Percentiles rank a stretch among this genome's conserved stretches.
Evolutionary conservation across 2,113 vertebrate genomes (phyloP).

Genomic region (Sapayoa aenigma): DNA sequence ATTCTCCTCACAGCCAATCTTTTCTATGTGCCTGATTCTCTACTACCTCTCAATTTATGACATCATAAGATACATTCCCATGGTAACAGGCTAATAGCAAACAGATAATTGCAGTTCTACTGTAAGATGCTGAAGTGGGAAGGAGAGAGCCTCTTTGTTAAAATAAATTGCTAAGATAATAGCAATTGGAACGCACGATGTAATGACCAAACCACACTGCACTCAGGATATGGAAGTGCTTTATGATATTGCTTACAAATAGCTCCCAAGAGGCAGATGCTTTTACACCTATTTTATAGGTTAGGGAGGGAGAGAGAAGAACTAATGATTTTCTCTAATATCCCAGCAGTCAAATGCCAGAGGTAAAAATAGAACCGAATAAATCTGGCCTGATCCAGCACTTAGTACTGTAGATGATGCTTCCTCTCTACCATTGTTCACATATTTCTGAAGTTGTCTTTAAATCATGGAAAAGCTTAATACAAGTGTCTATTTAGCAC

Average conservation of each 20-base stretch:
- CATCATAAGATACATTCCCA: neutral
- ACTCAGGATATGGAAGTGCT: neutral
- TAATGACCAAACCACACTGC: neutral
- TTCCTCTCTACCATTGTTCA: neutral
- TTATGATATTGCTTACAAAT: neutral
- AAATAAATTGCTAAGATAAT: constrained; percentile 14
- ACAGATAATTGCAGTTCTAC: constrained; percentile 7
- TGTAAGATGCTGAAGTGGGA: neutral
- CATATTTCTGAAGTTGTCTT: neutral
- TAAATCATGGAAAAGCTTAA: neutral
- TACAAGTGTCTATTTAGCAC: neutral
- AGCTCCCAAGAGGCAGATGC: neutral
- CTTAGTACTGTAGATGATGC: neutral
- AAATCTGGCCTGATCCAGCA: neutral
- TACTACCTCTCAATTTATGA: neutral
- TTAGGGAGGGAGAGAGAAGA: neutral
- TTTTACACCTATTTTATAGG: constrained; percentile 22
- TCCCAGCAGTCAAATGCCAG: neutral
- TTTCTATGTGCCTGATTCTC: neutral
- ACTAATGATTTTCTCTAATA: constrained; percentile 1
- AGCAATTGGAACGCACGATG: neutral
- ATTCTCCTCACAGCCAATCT: neutral
- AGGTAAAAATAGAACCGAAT: neutral
- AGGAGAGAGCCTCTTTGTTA: neutral
- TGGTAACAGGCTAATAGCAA: neutral